Conservation (phyloP, 2,797 vertebrate species). For the Premnoplex brunnescens region DNA sequence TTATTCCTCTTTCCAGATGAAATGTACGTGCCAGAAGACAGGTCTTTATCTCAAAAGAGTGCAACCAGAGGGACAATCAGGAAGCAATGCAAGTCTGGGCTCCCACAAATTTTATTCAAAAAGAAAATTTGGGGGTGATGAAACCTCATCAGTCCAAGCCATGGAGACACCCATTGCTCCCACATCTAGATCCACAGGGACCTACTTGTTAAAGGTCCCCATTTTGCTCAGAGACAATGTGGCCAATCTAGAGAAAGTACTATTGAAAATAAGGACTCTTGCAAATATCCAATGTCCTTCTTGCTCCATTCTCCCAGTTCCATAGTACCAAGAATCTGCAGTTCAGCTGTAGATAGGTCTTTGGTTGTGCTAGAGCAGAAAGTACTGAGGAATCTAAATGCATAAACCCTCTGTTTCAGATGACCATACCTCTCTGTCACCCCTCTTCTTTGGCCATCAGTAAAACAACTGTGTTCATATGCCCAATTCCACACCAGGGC, state of each 20-base stretch:
- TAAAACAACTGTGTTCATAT: neutral
- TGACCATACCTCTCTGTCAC: accelerated
- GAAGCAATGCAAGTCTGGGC: neutral
- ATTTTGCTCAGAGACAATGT: neutral
- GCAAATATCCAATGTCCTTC: neutral
- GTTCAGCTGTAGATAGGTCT: neutral
- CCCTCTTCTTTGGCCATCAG: neutral
- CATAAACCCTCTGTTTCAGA: neutral
- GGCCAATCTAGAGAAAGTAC: neutral
- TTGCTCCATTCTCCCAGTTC: neutral
- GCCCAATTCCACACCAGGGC: neutral
- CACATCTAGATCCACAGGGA: neutral
- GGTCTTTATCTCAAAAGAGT: neutral
- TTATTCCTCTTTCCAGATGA: neutral
- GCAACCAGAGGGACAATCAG: neutral
- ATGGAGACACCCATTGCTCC: neutral
- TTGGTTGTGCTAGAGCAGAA: neutral
- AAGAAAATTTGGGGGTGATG: neutral
- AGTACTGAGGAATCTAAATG: neutral
- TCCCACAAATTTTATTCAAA: neutral
- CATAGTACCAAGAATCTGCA: accelerated
- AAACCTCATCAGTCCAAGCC: neutral
- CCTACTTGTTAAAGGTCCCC: neutral
- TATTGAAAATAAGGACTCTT: neutral
- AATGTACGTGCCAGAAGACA: neutral